phyloP scores from a whole-genome alignment of 2,888 invertebrate genomes.

The Cecidostiba fungosa region DNA sequence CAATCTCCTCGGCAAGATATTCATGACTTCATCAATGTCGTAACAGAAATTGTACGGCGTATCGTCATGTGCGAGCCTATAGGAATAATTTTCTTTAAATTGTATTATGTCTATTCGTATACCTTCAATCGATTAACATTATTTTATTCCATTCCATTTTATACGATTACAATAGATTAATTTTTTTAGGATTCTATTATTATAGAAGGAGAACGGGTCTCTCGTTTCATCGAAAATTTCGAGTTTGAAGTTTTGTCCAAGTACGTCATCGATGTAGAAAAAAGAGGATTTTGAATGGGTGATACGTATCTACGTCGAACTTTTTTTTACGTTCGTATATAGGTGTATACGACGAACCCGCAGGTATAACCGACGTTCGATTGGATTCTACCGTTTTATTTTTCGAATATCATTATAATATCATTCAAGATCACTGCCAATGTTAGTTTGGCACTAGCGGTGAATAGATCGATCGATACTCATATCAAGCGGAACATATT shows the following conservation, averaged over 20 bases:
- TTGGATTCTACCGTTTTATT: constrained; percentile 22
- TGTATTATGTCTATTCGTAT: neutral
- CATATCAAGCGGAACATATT: too few species aligned
- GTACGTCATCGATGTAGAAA: neutral
- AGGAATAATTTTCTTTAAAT: neutral
- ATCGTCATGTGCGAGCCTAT: constrained; percentile 41
- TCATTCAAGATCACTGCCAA: constrained; percentile 14
- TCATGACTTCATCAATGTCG: constrained; percentile 65
- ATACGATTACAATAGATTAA: too few species aligned
- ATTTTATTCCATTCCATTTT: too few species aligned
- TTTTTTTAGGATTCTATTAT: too few species aligned
- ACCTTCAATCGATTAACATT: neutral
- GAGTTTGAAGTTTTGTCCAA: neutral
- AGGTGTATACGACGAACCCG: neutral
- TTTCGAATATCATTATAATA: constrained; percentile 26
- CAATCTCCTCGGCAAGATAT: constrained; percentile 52
- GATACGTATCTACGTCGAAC: neutral
- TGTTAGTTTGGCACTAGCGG: neutral
- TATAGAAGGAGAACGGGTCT: too few species aligned
- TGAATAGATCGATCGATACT: constrained; percentile 17
- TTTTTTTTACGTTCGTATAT: constrained; percentile 16
- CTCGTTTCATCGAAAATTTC: neutral
- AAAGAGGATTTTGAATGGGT: neutral
- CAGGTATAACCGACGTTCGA: neutral
- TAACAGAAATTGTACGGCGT: constrained; percentile 52